Base-by-base conservation (phyloP, 2,113 vertebrate species). In the Epinephelus lanceolatus region DNA sequence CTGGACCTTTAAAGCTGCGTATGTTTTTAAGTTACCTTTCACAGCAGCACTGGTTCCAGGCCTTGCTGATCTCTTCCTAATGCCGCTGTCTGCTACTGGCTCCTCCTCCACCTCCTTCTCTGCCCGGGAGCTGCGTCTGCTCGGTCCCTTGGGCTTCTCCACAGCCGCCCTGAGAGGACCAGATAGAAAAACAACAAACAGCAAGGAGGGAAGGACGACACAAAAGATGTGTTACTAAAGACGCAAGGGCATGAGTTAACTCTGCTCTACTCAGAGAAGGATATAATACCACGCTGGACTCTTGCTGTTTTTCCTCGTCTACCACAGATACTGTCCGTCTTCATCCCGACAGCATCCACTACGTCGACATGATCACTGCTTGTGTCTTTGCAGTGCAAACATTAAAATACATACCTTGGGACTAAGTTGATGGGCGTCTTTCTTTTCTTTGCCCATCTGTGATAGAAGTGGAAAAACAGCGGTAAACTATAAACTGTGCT, bases 131-230 rank as follows among this genome's bases (percentile, higher is more conserved):
- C 98, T 99, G 94, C 97, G 97, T 88, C 97, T 95, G 88, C 95
- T 98, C 27, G 97, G 96, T 71, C 96, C 97, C 95, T 98, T 99
- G 80, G 97, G 96, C 87, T 97, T 99, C 94, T 99, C 98, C 86
- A 95, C 92, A 74, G 93, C 94, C 81, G 95, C 96, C 94, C 97
- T 98, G 94, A 95, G 94, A 93, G 96, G 95, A 94, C 94, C 96
- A 90, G 90, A 94, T 19, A 87, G 63, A 86, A 68, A 56, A 70
- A 87, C 51, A 72, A 87, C 45, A 66, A 53, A 86, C 53, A 30
- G 72, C 21, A 71, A 67, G 55, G 23, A 74, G 25, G 66, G 51
- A 25, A 75, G 52, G 70, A 87, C 52, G 86, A 83, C 23, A 71
- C 75, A 57, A 71, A 37, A 21, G 49, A 51, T 17, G 18, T 23